phyloP scores from a whole-genome alignment of 2,797 vertebrate species.

The Eremophila alpestris region DNA sequence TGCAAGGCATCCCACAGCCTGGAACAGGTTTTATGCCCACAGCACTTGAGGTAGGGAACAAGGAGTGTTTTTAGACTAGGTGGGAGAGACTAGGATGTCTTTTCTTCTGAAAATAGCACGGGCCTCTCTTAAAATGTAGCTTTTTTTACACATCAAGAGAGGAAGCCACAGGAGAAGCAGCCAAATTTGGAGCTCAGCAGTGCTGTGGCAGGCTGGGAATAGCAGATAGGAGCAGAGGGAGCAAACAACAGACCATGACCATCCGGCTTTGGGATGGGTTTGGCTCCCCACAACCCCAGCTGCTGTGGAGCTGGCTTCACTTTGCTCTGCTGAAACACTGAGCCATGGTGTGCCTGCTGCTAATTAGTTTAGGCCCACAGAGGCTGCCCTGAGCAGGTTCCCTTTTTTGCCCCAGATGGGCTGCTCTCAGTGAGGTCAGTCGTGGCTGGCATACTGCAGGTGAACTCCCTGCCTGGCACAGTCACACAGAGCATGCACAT shows the following conservation, averaged over 20 bases:
- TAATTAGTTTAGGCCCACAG: not conserved
- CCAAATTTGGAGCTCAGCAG: not conserved
- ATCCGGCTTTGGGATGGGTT: not conserved
- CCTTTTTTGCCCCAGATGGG: not conserved
- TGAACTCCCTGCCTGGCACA: not conserved
- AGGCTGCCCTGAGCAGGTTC: accelerated
- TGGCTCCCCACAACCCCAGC: not conserved
- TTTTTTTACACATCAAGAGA: not conserved
- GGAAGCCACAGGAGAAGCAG: not conserved
- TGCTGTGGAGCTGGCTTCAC: not conserved
- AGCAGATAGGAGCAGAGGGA: not conserved
- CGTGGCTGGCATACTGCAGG: not conserved
- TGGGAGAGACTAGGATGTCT: not conserved
- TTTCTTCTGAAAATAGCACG: not conserved
- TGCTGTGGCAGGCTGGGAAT: not conserved
- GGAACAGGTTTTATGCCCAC: not conserved
- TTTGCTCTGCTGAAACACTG: not conserved
- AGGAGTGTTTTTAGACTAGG: not conserved
- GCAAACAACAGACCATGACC: not conserved
- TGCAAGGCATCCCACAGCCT: not conserved
- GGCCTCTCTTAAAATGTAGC: not conserved
- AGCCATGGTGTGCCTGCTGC: not conserved
- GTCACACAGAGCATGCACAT: accelerated
- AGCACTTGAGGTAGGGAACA: not conserved
- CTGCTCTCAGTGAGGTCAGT: not conserved